phyloP scores from a whole-genome alignment of 2,888 invertebrate species.

The Caenorhabditis sp. region DNA sequence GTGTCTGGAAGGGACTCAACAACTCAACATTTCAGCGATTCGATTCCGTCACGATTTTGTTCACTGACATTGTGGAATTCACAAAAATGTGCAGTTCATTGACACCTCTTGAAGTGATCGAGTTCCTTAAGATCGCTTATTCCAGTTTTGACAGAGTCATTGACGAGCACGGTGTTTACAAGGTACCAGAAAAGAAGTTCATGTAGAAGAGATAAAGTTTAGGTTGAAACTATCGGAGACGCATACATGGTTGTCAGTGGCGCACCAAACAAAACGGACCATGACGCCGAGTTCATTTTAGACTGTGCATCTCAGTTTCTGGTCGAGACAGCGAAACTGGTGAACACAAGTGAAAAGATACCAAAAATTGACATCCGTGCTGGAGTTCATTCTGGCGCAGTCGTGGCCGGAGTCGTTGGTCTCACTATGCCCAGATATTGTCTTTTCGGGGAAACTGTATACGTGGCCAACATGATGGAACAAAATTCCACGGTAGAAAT shows the following conservation, averaged over 20 bases:
- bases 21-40: slow-evolving; percentile 94
- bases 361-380: slow-evolving; percentile 50
- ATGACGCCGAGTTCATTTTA: slow-evolving; percentile 86
- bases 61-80: slow-evolving; percentile 97
- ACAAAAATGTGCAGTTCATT: slow-evolving; percentile 96
- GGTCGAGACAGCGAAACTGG: slow-evolving; percentile 32
- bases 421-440: slow-evolving; percentile 92
- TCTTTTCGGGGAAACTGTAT: slow-evolving; percentile 91
- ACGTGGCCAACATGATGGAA: slow-evolving; percentile 93
- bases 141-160: slow-evolving; percentile 89
- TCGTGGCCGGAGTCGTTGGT: slow-evolving; percentile 94
- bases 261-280: slow-evolving; percentile 90
- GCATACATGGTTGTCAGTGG: slow-evolving; percentile 98
- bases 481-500: slow-evolving; percentile 39
- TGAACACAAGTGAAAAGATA: slow-evolving; percentile 37
- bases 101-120: slow-evolving; percentile 91
- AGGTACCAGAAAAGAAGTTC: slow-evolving; percentile 86
- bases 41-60: slow-evolving; percentile 93
- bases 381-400: slow-evolving; percentile 91
- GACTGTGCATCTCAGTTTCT: slow-evolving; percentile 75
- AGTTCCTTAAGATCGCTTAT: slow-evolving; percentile 83
- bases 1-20: neutral
- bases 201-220: neutral
- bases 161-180: slow-evolving; percentile 93
- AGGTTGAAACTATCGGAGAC: slow-evolving; percentile 98